phyloP scores from a whole-genome alignment of 2,113 vertebrate species.

The Cololabis saira region DNA sequence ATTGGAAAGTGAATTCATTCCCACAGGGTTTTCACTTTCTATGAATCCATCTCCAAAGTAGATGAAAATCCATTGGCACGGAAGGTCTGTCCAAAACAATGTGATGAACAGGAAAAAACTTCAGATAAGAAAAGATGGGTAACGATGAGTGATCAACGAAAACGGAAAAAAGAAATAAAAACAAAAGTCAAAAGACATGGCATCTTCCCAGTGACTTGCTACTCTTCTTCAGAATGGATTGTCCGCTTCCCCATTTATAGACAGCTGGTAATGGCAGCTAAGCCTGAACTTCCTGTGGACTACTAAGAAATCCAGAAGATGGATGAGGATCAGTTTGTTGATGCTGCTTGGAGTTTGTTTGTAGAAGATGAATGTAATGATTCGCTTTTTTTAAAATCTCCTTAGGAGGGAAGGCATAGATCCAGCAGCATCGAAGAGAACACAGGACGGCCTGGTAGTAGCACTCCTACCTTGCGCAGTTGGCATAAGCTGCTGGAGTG shows the following conservation, averaged over 20 bases:
- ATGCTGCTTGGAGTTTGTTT: constrained; percentile 72
- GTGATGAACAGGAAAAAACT: constrained; percentile 59
- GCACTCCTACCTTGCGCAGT: constrained; percentile 98
- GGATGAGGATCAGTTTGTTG: constrained; percentile 71
- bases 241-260: constrained; percentile 75
- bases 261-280: constrained; percentile 65
- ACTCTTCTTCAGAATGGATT: constrained; percentile 76
- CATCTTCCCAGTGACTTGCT: constrained; percentile 78
- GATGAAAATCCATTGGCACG: constrained; percentile 60
- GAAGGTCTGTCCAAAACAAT: constrained; percentile 71
- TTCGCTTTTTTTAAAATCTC: constrained; percentile 62
- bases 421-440: constrained; percentile 80
- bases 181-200: constrained; percentile 75
- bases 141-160: constrained; percentile 61
- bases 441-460: constrained; percentile 78
- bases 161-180: constrained; percentile 66
- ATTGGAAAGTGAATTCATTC: constrained; percentile 56
- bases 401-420: constrained; percentile 54
- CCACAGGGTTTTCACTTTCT: constrained; percentile 60
- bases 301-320: constrained; percentile 66
- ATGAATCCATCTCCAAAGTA: constrained; percentile 62
- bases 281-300: constrained; percentile 71
- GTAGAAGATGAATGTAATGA: constrained; percentile 63
- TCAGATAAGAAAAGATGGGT: constrained; percentile 67
- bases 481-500: constrained; percentile 99